Evolutionary conservation across 2,113 vertebrate genomes (phyloP).

Genomic region (Oncorhynchus kisutch): DNA sequence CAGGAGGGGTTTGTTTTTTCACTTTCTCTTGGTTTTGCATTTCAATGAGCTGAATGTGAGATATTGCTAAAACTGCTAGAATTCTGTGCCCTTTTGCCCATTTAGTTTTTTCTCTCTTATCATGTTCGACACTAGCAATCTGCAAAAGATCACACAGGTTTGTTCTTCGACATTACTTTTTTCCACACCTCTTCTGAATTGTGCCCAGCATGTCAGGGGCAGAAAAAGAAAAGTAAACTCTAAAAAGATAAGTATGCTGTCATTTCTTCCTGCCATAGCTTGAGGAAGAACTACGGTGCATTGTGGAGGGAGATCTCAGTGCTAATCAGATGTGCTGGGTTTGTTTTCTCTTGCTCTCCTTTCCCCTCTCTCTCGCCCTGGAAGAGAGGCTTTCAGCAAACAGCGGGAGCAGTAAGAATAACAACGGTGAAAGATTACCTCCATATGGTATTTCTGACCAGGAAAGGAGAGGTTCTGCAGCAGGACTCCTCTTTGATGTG

Average conservation of each 20-base stretch:
- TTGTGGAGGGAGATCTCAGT: slow-evolving; percentile 50
- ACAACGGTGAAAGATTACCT: slow-evolving; percentile 80
- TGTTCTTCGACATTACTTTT: slow-evolving; percentile 14
- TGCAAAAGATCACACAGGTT: slow-evolving; percentile 15
- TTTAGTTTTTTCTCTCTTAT: slow-evolving; percentile 24
- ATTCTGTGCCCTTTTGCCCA: slow-evolving; percentile 54
- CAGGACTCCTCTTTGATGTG: slow-evolving; percentile 82
- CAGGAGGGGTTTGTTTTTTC: slow-evolving; percentile 83
- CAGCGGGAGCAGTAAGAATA: slow-evolving; percentile 67
- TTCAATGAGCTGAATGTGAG: slow-evolving; percentile 95
- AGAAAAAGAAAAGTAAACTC: slow-evolving; percentile 14
- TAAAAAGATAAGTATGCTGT: slow-evolving; percentile 10
- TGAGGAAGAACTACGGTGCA: slow-evolving; percentile 53
- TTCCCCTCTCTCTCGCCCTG: slow-evolving; percentile 60
- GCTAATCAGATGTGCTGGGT: slow-evolving; percentile 56
- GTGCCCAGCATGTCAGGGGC: slow-evolving; percentile 9
- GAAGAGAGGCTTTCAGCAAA: slow-evolving; percentile 49
- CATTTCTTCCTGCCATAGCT: slow-evolving; percentile 3
- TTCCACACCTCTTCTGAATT: slow-evolving; percentile 26
- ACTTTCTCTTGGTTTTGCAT: slow-evolving; percentile 93
- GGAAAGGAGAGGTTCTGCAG: slow-evolving; percentile 80
- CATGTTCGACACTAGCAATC: background rate
- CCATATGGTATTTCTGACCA: slow-evolving; percentile 82
- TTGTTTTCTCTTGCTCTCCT: slow-evolving; percentile 59
- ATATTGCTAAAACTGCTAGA: slow-evolving; percentile 81